Percentiles rank a stretch among this genome's conserved stretches.
phyloP scores from a whole-genome alignment of 1,140 invertebrate genomes.

The Cataglyphis hispanica region DNA sequence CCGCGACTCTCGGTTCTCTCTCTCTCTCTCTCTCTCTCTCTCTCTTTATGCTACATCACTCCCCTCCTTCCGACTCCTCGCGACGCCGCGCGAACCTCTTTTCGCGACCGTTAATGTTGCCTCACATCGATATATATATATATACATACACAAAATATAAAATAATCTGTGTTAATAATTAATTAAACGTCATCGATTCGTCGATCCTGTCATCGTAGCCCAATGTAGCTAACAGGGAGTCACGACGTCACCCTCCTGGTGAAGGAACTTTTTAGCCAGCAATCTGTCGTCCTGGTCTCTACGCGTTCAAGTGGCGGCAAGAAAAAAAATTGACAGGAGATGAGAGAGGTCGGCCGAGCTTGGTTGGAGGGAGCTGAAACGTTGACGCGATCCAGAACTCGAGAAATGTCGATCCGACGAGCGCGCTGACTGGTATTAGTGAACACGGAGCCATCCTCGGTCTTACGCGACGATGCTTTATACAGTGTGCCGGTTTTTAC shows the following conservation, averaged over 20 bases:
- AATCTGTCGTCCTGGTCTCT: neutral
- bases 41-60: neutral
- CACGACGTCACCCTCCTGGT: neutral
- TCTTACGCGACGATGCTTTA: neutral
- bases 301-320: neutral
- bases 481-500: neutral
- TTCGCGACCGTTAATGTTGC: constrained; percentile 36
- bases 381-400: neutral
- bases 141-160: no score
- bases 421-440: neutral
- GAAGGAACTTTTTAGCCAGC: neutral
- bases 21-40: neutral
- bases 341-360: neutral
- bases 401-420: constrained; percentile 14
- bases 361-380: neutral
- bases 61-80: neutral
- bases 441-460: neutral
- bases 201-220: neutral
- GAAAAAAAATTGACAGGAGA: constrained; percentile 19
- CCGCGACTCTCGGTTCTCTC: neutral
- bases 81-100: constrained; percentile 20
- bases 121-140: constrained; percentile 1
- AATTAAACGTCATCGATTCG: neutral
- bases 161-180: constrained; percentile 2
- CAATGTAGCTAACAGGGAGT: neutral